Base-by-base conservation (phyloP, 2,113 vertebrate genomes). In the Anser brachyrhynchus region DNA sequence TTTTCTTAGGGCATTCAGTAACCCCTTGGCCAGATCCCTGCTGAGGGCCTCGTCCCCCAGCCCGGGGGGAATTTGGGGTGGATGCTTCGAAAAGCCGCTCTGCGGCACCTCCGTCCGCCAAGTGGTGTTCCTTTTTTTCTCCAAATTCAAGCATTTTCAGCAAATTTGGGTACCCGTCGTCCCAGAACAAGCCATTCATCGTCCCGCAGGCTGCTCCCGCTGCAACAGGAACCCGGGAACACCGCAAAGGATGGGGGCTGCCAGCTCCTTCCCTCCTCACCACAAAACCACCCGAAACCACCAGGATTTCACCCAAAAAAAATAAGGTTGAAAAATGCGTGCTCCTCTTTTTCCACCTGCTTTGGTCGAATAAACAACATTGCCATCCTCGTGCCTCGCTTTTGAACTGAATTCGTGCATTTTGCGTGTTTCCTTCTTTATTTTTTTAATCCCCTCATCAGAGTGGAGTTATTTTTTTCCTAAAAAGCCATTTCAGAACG, bases 221-320 rank as follows among this genome's bases (percentile, higher is more conserved):
- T 52, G 51, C 51, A 35, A 35, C 3, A 2, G 61, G 74, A 62
- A 22, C 22, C 11, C 17, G 13, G 2, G 12, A 35, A 21, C n/a
- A 10, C 21, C 21, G 7, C 25, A 17, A 61, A 51, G 33, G 13
- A 21, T 0, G 2, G 8, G 3, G 2, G 7, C 31, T 31, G 1
- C 46, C 19, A 4, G 5, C 10, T 26, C 41, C 26, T 3, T 19
- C 35, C 8, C 49, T 6, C 28, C 41, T 1, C 6, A 16, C 28
- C 26, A 39, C 8, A 39, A 78, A 55, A 55, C 22, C 57, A 44
- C 54, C 10, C 8, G 22, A 78, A 55, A 55, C 22, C 57, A 31
- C 54, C 10, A 13, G 4, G 51, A 66, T 67, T 82, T 52, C 70
- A 44, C 52, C 72, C 35, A 2, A 4, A 43, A 62, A 22, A 41